A percentile compares a stretch with the other conserved stretches of the same genome.
phyloP scores from a whole-genome alignment of 2,797 vertebrate genomes.

The Peromyscus nudipes region DNA sequence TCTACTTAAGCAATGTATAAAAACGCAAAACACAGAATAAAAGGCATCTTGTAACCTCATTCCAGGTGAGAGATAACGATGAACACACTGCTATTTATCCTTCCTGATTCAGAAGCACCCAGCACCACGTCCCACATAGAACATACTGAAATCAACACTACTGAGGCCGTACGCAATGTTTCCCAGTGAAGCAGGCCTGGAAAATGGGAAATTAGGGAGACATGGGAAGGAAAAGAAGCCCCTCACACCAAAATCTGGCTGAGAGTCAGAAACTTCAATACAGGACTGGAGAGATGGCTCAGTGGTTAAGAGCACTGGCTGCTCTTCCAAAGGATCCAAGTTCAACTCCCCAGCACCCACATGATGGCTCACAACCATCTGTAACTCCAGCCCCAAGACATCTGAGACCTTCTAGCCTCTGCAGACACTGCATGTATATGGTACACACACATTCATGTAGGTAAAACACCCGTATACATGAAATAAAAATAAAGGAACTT shows the following conservation, averaged over 20 bases:
- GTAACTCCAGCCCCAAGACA: too few species aligned
- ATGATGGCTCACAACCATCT: background rate
- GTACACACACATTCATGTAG: background rate
- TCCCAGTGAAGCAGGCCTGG: background rate
- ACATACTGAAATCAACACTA: background rate
- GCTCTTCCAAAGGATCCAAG: background rate
- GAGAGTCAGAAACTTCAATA: background rate
- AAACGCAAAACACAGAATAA: background rate
- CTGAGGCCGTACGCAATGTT: background rate
- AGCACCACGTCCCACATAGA: accelerated
- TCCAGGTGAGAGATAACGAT: background rate
- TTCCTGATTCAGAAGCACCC: background rate
- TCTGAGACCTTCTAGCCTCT: background rate
- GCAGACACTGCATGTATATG: background rate
- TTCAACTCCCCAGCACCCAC: background rate
- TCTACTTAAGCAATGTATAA: background rate
- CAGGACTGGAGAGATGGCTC: background rate
- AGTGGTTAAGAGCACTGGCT: background rate
- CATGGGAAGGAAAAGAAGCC: background rate
- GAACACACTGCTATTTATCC: background rate
- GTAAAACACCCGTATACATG: background rate
- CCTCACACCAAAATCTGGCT: background rate
- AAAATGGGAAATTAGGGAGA: background rate
- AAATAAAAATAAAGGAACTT: background rate
- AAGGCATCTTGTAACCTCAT: background rate